Evolutionary conservation across 1,140 invertebrate genomes (phyloP).

Genomic region (Diorhabda sublineata): DNA sequence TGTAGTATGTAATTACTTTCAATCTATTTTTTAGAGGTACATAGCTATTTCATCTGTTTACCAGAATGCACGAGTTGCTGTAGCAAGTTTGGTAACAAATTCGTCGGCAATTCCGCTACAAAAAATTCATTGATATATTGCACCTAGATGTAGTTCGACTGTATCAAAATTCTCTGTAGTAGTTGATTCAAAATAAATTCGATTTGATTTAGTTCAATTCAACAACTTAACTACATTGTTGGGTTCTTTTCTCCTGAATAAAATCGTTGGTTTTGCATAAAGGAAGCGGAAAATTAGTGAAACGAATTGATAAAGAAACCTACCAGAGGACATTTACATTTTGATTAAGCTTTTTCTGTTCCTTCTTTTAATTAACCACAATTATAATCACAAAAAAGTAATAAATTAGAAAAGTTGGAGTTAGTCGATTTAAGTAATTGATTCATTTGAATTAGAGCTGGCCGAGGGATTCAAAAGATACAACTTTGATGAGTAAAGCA

Average conservation of each 20-base stretch:
- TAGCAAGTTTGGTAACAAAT: too few species aligned
- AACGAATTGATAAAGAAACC: neutral
- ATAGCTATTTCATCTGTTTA: too few species aligned
- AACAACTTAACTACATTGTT: neutral
- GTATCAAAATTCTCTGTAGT: too few species aligned
- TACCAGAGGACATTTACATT: neutral
- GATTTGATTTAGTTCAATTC: neutral
- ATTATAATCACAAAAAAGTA: neutral
- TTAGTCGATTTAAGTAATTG: constrained; percentile 2
- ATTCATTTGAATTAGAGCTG: neutral
- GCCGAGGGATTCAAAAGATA: too few species aligned
- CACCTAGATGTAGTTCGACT: too few species aligned
- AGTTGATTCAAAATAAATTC: neutral
- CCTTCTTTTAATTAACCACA: neutral
- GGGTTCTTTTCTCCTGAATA: neutral
- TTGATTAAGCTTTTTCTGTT: neutral
- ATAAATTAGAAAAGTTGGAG: constrained; percentile 3
- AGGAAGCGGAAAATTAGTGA: neutral
- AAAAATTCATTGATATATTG: too few species aligned
- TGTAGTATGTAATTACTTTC: too few species aligned
- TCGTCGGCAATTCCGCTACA: too few species aligned
- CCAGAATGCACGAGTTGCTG: too few species aligned
- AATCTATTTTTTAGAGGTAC: too few species aligned
- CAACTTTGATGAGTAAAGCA: too few species aligned
- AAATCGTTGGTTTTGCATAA: neutral